A percentile compares a stretch with the other conserved stretches of the same genome.
Evolutionary conservation across 1,140 invertebrate species (phyloP).

Genomic region (Melanaphis sacchari): DNA sequence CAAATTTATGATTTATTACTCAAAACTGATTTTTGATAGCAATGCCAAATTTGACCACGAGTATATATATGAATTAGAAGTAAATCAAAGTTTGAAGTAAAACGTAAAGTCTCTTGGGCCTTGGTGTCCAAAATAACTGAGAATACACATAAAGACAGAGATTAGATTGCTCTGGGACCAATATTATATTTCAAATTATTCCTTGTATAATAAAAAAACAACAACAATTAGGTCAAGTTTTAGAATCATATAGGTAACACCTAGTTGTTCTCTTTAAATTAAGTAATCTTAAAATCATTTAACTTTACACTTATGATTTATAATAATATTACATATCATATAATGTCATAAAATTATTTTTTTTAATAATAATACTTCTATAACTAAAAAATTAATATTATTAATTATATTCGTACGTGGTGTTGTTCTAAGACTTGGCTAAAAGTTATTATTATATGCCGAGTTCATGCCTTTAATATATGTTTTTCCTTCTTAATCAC

Average conservation of each 20-base stretch:
- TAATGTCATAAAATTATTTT: too few relatives aligned
- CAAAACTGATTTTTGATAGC: not conserved
- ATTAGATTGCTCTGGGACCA: not conserved
- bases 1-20: slow-evolving; percentile 25
- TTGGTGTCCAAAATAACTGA: not conserved
- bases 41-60: not conserved
- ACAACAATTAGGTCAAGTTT: not conserved
- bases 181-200: not conserved
- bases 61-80: slow-evolving; percentile 36
- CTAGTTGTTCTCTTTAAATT: not conserved
- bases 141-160: not conserved
- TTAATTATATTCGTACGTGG: too few relatives aligned
- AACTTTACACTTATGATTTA: too few relatives aligned
- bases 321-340: too few relatives aligned
- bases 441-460: too few relatives aligned
- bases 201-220: not conserved
- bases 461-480: too few relatives aligned
- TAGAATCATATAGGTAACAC: not conserved
- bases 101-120: not conserved
- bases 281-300: too few relatives aligned
- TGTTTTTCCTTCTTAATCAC: too few relatives aligned
- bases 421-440: too few relatives aligned
- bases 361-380: too few relatives aligned
- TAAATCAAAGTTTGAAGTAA: not conserved
- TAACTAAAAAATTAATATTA: too few relatives aligned